Base-by-base conservation (phyloP, 2,888 invertebrate species). In the Empis stercorea region DNA sequence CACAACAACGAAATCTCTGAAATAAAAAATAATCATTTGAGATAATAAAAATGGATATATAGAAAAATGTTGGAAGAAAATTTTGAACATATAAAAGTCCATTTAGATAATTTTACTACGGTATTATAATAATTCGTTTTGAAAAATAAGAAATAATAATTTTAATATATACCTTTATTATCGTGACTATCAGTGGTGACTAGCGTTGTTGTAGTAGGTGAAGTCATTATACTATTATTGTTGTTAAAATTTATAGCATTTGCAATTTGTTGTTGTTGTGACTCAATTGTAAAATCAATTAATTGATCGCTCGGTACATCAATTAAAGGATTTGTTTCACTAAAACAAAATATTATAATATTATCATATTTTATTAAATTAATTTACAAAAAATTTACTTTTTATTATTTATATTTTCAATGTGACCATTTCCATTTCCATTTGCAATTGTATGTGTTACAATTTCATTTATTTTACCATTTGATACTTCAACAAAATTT, bases 121-220 rank as follows among this genome's bases (percentile, higher is more conserved):
- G n/a, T n/a, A n/a, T n/a, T n/a, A n/a, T n/a, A n/a, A n/a, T n/a
- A n/a, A n/a, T n/a, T n/a, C n/a, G n/a, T n/a, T n/a, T n/a, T n/a
- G n/a, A n/a, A n/a, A n/a, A n/a, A n/a, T n/a, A n/a, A n/a, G n/a
- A n/a, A n/a, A n/a, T n/a, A n/a, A n/a, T n/a, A n/a, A n/a, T n/a
- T 60, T 64, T 63, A 62, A 47, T 10, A 52, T 44, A 43, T 55
- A 68, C 68, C 68, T 65, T 63, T 64, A 61, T 64, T 64, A 61
- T 68, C 69, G 60, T 68, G 68, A 69, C 67, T 69, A 68, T 69
- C 68, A 62, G 69, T 66, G 62, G 66, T 69, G 69, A 69, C 69
- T 69, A 69, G 69, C 48, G 49, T 51, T 62, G 67, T 62, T 55
- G 57, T 57, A 58, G 61, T 61, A 60, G 64, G 59, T 59, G 61